phyloP scores from a whole-genome alignment of 2,888 invertebrate species.

The Pachycephus smyrnensis region DNA sequence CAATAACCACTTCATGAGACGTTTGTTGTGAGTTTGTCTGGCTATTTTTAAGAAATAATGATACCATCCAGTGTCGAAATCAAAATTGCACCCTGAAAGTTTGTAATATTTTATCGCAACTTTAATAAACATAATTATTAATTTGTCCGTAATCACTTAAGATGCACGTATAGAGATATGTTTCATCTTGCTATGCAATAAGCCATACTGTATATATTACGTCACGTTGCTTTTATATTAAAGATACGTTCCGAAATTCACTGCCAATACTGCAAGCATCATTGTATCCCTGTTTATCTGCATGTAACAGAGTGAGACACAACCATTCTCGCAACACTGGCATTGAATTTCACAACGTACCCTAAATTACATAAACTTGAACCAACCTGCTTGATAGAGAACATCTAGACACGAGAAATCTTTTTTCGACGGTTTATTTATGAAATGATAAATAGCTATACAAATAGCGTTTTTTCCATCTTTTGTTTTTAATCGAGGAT shows the following conservation, averaged over 20 bases:
- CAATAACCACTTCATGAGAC: conserved; percentile 36
- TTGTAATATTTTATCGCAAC: neutral
- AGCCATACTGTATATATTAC: neutral
- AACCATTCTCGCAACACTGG: neutral
- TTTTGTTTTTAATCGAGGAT: conserved; percentile 33
- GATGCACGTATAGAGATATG: neutral
- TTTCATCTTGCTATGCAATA: neutral
- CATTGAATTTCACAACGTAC: neutral
- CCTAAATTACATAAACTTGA: neutral
- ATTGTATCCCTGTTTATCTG: neutral
- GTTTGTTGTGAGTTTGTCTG: conserved; percentile 25
- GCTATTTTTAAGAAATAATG: conserved; percentile 33
- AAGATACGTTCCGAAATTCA: neutral
- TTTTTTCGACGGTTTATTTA: conserved; percentile 18
- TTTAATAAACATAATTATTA: neutral
- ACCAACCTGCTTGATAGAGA: conserved; percentile 23
- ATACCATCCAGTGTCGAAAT: conserved; percentile 33
- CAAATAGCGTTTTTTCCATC: conserved; percentile 41
- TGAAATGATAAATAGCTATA: conserved; percentile 35
- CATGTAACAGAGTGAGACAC: neutral
- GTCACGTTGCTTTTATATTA: neutral
- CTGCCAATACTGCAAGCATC: neutral
- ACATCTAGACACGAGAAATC: conserved; percentile 33
- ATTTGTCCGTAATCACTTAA: neutral
- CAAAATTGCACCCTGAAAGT: conserved; percentile 32